phyloP scores from a whole-genome alignment of 2,888 invertebrate genomes.

The Xestobium rufovillosum region DNA sequence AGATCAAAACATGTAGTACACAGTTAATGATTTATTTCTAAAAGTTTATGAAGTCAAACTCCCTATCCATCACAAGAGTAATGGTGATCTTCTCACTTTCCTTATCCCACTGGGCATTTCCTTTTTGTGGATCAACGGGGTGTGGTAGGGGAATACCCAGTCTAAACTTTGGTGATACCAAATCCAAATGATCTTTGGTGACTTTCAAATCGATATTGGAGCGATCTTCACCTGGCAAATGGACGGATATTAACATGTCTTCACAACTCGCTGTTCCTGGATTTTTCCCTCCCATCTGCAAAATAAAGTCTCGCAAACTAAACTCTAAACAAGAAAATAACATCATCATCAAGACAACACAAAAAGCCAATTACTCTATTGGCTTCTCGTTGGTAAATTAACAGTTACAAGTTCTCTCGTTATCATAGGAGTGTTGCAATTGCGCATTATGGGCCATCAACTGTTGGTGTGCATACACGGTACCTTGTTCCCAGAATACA shows the following conservation, averaged over 20 bases:
- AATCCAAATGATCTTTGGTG: conserved; percentile 52
- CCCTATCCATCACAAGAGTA: conserved; percentile 66
- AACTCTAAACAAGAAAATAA: too few relatives aligned
- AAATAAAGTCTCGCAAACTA: conserved; percentile 15
- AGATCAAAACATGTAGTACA: too few relatives aligned
- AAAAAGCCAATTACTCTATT: too few relatives aligned
- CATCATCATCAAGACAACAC: too few relatives aligned
- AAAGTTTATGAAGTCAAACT: conserved; percentile 83
- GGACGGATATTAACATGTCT: conserved; percentile 70
- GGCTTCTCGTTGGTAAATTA: too few relatives aligned
- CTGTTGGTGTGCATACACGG: too few relatives aligned
- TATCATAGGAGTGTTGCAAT: too few relatives aligned
- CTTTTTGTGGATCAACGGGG: conserved; percentile 70
- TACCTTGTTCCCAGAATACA: too few relatives aligned
- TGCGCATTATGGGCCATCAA: neutral
- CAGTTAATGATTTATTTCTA: conserved; percentile 39
- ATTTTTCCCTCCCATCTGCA: conserved; percentile 54
- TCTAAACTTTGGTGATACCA: conserved; percentile 57
- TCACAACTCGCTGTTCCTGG: conserved; percentile 48
- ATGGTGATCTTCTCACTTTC: conserved; percentile 59
- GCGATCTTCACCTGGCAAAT: conserved; percentile 67
- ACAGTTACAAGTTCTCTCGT: too few relatives aligned
- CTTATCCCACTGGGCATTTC: conserved; percentile 72
- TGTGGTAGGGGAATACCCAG: conserved; percentile 74
- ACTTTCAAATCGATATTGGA: conserved; percentile 70